These are phyloP conservation scores for Hyperoplus immaculatus DNA, from an alignment of 2,797 vertebrate genomes.

Conservation along the genomic window DNA sequence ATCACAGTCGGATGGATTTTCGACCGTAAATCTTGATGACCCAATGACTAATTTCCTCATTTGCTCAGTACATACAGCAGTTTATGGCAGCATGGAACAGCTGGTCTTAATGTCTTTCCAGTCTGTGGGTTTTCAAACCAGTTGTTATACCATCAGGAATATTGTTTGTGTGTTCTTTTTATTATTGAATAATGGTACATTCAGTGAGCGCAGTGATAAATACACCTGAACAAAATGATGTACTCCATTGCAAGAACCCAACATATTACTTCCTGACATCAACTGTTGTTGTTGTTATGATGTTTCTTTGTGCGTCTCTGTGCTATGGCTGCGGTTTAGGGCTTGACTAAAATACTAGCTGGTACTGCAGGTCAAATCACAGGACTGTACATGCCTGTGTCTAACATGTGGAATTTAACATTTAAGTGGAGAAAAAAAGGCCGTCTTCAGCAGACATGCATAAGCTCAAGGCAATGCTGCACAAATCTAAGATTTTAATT, in stretches of 20 bases:
- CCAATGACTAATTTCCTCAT: conserved; percentile 42
- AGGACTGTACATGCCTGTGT: conserved; percentile 61
- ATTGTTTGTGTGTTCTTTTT: not conserved
- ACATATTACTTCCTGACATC: not conserved
- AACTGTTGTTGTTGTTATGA: not conserved
- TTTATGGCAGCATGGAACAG: conserved; percentile 55
- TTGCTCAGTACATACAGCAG: conserved; percentile 17
- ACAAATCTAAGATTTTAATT: not conserved
- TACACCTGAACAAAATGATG: not conserved
- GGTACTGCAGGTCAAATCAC: conserved; percentile 31
- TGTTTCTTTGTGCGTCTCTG: conserved; percentile 19
- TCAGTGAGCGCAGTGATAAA: not conserved
- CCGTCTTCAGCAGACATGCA: conserved; percentile 14
- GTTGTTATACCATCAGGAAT: not conserved
- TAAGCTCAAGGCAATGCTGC: conserved; percentile 6
- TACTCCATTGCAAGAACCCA: not conserved
- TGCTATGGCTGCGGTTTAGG: not conserved
- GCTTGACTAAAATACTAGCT: conserved; percentile 6
- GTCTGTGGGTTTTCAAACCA: conserved; percentile 23
- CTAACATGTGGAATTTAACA: conserved; percentile 73
- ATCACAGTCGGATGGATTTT: conserved; percentile 56
- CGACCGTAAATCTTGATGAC: conserved; percentile 62
- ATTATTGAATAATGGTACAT: not conserved
- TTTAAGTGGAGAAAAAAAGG: conserved; percentile 60
- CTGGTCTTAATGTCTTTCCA: conserved; percentile 25